Evolutionary conservation across 2,888 invertebrate genomes (phyloP).

Genomic region (Lycia hirtaria): DNA sequence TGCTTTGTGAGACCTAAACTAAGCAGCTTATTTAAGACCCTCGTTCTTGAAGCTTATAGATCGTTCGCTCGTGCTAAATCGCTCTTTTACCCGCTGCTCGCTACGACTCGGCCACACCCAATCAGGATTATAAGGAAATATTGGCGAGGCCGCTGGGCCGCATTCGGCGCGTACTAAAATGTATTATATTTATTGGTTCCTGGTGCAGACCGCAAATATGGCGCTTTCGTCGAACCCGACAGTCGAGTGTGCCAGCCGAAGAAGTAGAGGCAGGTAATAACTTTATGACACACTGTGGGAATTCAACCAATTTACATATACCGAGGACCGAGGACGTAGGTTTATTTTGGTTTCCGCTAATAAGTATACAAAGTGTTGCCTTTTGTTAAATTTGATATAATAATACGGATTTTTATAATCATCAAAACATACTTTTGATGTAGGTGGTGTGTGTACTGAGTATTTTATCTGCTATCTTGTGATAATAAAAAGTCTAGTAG

Average conservation of each 20-base stretch:
- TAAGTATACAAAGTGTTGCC: neutral
- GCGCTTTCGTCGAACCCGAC: conserved; percentile 38
- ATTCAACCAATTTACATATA: conserved; percentile 17
- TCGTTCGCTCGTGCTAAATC: neutral
- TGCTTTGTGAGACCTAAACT: no score
- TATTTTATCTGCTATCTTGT: no score
- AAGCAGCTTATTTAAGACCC: no score
- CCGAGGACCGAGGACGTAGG: conserved; percentile 5
- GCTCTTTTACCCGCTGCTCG: conserved; percentile 7
- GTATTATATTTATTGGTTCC: conserved; percentile 73
- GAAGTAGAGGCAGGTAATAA: conserved; percentile 5
- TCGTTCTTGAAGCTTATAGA: neutral
- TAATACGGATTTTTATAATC: neutral
- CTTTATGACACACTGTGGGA: conserved; percentile 33
- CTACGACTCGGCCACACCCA: conserved; percentile 12
- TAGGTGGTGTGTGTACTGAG: neutral
- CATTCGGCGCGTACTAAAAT: conserved; percentile 68
- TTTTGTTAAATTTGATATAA: no score
- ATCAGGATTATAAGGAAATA: conserved; percentile 68
- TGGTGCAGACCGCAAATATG: conserved; percentile 48
- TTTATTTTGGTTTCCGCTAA: conserved; percentile 9
- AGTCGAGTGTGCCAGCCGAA: neutral
- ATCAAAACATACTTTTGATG: neutral
- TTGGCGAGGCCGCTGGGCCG: conserved; percentile 62
- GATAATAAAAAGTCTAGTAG: no score